Conservation (phyloP, 2,888 invertebrate genomes). For the Pyrrhosoma nymphula region DNA sequence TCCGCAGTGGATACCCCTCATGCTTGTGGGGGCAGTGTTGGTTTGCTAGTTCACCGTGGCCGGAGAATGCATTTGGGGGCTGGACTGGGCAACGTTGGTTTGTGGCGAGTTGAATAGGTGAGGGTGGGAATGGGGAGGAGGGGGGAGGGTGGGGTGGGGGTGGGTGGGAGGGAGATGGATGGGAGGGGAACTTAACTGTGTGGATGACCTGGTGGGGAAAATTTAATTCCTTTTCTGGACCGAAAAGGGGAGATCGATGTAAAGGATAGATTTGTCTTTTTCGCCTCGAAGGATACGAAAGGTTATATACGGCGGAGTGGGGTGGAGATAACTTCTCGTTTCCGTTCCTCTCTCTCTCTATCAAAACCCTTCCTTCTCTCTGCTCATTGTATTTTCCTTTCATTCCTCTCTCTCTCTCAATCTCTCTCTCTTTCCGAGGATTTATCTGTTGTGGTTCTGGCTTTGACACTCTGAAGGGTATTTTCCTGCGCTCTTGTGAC, state of each 20-base stretch:
- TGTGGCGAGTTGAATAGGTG: no score
- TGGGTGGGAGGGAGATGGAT: background rate
- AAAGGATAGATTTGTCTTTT: slow-evolving; percentile 33
- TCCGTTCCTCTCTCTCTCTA: background rate
- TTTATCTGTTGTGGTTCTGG: slow-evolving; percentile 31
- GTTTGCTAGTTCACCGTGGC: no score
- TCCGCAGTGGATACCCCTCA: no score
- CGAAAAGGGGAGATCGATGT: background rate
- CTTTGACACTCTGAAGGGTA: slow-evolving; percentile 13
- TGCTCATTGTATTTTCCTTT: background rate
- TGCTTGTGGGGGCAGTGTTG: no score
- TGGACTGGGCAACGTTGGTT: no score
- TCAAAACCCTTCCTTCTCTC: background rate
- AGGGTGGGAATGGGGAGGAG: background rate
- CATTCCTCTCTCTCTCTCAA: background rate
- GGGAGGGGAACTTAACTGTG: background rate
- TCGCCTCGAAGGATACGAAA: slow-evolving; percentile 43
- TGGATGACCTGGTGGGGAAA: background rate
- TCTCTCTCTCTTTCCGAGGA: background rate
- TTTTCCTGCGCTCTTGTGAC: background rate
- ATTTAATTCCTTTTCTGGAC: slow-evolving; percentile 40
- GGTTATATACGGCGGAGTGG: background rate
- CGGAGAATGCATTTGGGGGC: no score
- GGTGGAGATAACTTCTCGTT: background rate
- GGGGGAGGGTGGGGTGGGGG: background rate